A percentile compares a stretch with the other conserved stretches of the same genome.
These are phyloP conservation scores for Porites lobata DNA, from an alignment of 92 coral and sea anemone genomes.

Conservation along the genomic window DNA sequence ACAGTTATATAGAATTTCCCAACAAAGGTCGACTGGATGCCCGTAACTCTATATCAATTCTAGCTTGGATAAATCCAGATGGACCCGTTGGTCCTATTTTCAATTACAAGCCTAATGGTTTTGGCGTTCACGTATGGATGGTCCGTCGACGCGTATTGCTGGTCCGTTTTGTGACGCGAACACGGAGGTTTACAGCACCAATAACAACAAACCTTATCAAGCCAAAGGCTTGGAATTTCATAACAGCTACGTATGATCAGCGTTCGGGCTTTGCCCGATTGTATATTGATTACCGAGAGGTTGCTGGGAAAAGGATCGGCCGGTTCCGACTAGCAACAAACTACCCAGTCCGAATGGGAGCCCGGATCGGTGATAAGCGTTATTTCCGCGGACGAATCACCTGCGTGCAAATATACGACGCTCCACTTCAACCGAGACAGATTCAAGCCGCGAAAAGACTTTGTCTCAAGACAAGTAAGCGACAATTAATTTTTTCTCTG, in stretches of 20 bases:
- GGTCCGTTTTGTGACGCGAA: slow-evolving; percentile 75
- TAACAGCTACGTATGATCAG: slow-evolving; percentile 81
- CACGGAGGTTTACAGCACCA: slow-evolving; percentile 54
- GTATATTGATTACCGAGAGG: slow-evolving; percentile 71
- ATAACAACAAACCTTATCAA: slow-evolving; percentile 60
- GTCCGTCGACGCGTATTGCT: slow-evolving; percentile 74
- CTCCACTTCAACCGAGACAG: slow-evolving; percentile 65
- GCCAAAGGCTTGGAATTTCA: slow-evolving; percentile 83
- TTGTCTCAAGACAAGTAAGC: slow-evolving; percentile 87
- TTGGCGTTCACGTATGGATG: slow-evolving; percentile 90
- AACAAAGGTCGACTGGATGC: slow-evolving; percentile 81
- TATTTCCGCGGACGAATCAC: slow-evolving; percentile 90
- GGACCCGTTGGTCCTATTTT: slow-evolving; percentile 86
- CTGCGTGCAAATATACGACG: slow-evolving; percentile 83
- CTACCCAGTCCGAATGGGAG: slow-evolving; percentile 84
- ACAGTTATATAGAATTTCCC: slow-evolving; percentile 86
- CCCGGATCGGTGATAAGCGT: slow-evolving; percentile 72
- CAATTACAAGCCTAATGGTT: slow-evolving; percentile 86
- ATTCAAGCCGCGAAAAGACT: slow-evolving; percentile 76
- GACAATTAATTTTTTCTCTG: neutral
- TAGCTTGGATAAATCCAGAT: slow-evolving; percentile 88
- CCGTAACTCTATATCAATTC: slow-evolving; percentile 78
- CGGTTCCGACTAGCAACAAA: slow-evolving; percentile 77
- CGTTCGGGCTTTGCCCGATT: slow-evolving; percentile 75
- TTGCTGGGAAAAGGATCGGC: slow-evolving; percentile 72